These are phyloP conservation scores for Chamaetylas fuelleborni DNA, from an alignment of 2,113 vertebrate genomes.

Conservation along the genomic window DNA sequence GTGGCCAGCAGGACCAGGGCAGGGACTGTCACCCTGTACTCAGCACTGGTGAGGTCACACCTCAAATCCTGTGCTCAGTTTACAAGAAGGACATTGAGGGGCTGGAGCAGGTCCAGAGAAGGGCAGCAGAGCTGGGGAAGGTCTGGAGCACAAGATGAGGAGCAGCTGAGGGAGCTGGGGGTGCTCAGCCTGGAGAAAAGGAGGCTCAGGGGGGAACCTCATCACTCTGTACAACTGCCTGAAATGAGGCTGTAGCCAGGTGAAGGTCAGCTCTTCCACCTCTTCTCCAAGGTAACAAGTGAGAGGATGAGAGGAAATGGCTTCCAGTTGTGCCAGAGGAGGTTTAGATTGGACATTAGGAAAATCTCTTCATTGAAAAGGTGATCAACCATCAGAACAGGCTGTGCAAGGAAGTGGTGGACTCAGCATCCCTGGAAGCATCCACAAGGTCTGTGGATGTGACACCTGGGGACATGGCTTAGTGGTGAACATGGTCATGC, in stretches of 20 bases:
- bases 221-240: background rate
- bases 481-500: background rate
- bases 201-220: background rate
- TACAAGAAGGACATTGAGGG: background rate
- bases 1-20: background rate
- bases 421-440: background rate
- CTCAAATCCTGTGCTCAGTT: background rate
- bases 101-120: rapidly evolving
- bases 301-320: background rate
- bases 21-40: background rate
- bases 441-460: background rate
- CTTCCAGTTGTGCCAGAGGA: background rate
- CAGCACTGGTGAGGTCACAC: background rate
- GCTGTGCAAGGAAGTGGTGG: background rate
- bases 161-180: background rate
- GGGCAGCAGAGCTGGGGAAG: background rate
- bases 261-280: rapidly evolving
- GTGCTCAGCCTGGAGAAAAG: background rate
- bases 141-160: background rate
- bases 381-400: background rate
- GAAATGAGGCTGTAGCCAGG: background rate
- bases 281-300: background rate
- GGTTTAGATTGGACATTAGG: background rate
- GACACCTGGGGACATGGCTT: background rate
- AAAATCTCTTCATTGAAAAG: background rate